phyloP scores from a whole-genome alignment of 2,888 invertebrate genomes.

The Mythimna lalbum region DNA sequence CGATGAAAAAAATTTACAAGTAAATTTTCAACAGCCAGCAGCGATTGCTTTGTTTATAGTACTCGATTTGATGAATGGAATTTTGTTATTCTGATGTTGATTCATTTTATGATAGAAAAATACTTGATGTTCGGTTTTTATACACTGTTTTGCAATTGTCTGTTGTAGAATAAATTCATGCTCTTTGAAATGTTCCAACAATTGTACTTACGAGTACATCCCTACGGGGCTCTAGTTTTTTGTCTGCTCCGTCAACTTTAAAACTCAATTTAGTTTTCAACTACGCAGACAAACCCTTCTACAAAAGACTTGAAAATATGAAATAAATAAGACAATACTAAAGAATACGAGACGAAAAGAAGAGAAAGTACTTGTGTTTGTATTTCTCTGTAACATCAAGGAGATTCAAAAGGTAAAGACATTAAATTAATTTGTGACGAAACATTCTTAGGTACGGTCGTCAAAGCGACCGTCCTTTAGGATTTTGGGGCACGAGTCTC shows the following conservation, averaged over 20 bases:
- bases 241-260: slow-evolving; percentile 31
- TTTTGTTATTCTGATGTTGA: slow-evolving; percentile 42
- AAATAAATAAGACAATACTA: slow-evolving; percentile 53
- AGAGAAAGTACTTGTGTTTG: slow-evolving; percentile 57
- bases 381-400: slow-evolving; percentile 63
- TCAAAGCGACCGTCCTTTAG: slow-evolving; percentile 61
- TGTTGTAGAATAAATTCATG: slow-evolving; percentile 10
- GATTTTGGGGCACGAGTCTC: slow-evolving; percentile 63
- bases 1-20: slow-evolving; percentile 12
- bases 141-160: neutral
- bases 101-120: slow-evolving; percentile 32
- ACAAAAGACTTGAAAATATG: slow-evolving; percentile 54
- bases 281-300: slow-evolving; percentile 42
- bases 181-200: slow-evolving; percentile 29
- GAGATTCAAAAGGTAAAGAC: slow-evolving; percentile 65
- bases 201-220: slow-evolving; percentile 5
- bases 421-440: slow-evolving; percentile 72
- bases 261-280: slow-evolving; percentile 48
- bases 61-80: slow-evolving; percentile 37
- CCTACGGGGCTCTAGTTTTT: slow-evolving; percentile 21
- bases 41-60: slow-evolving; percentile 31
- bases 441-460: slow-evolving; percentile 66
- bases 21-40: slow-evolving; percentile 34
- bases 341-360: slow-evolving; percentile 42
- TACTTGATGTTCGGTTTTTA: slow-evolving; percentile 26